phyloP scores from a whole-genome alignment of 2,113 vertebrate genomes.

The Acrocephalus kingi region DNA sequence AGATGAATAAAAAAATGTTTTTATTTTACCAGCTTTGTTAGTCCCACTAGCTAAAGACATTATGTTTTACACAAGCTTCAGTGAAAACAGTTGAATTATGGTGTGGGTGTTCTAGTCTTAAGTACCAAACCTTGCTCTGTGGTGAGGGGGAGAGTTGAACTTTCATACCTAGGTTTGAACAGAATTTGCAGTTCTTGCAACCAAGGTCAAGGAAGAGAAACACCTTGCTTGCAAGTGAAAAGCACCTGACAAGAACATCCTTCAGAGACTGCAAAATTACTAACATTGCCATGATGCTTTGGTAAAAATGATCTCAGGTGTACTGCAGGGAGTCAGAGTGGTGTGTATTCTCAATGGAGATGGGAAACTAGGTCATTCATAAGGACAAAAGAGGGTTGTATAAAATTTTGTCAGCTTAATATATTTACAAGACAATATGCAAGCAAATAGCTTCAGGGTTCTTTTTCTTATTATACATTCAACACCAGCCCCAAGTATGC shows the following conservation, averaged over 20 bases:
- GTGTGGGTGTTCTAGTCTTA: background rate
- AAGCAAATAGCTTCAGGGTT: background rate
- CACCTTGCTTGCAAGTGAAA: background rate
- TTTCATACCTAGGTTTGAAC: background rate
- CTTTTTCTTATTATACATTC: background rate
- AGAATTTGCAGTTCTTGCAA: background rate
- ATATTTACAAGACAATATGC: background rate
- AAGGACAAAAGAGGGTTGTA: background rate
- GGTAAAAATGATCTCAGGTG: background rate
- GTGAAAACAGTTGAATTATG: background rate
- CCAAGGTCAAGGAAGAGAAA: background rate
- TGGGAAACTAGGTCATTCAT: background rate
- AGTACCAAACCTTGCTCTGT: background rate
- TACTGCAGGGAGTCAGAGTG: background rate
- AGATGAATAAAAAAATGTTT: background rate
- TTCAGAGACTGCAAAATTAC: background rate
- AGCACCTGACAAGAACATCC: background rate
- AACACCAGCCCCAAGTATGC: background rate
- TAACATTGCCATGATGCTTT: background rate
- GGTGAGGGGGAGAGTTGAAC: background rate
- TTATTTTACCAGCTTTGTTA: background rate
- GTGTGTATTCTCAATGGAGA: background rate
- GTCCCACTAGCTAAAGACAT: background rate
- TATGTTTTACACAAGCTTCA: background rate
- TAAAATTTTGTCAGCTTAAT: background rate